A percentile compares a stretch with the other conserved stretches of the same genome.
These are phyloP conservation scores for Melanotaenia boesemani DNA, from an alignment of 2,797 vertebrate genomes.

Conservation along the genomic window DNA sequence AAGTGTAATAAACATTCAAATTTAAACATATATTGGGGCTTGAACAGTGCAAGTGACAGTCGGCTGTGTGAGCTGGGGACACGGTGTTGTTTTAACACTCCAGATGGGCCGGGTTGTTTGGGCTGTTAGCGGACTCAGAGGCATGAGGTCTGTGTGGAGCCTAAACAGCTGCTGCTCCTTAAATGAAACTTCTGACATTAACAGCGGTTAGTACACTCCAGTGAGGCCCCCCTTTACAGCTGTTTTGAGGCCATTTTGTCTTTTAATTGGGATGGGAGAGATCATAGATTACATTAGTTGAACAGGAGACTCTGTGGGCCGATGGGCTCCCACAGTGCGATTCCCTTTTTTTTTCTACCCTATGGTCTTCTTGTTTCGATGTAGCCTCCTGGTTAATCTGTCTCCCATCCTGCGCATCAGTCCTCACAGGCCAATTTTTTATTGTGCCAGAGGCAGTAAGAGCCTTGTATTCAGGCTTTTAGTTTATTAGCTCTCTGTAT, in stretches of 20 bases:
- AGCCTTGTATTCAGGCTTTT: conserved; percentile 11
- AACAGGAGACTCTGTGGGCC: conserved; percentile 70
- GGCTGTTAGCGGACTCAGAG: conserved; percentile 63
- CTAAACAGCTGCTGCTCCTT: conserved; percentile 86
- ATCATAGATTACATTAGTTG: conserved; percentile 85
- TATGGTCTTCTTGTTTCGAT: conserved; percentile 51
- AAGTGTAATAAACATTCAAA: conserved; percentile 32
- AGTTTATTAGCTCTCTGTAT: conserved; percentile 29
- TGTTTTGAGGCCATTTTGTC: conserved; percentile 81
- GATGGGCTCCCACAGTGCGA: conserved; percentile 47
- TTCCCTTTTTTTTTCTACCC: conserved; percentile 53
- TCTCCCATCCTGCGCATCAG: conserved; percentile 47
- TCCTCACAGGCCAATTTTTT: conserved; percentile 30
- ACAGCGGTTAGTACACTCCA: conserved; percentile 81
- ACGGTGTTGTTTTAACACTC: conserved; percentile 49
- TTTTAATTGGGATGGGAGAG: conserved; percentile 83
- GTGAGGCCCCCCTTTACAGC: conserved; percentile 84
- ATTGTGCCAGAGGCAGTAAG: conserved; percentile 21
- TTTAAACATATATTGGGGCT: conserved; percentile 2
- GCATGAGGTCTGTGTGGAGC: conserved; percentile 58
- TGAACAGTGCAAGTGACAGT: conserved; percentile 9
- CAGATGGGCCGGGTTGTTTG: conserved; percentile 78
- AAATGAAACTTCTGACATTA: conserved; percentile 85
- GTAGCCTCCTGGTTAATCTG: conserved; percentile 61
- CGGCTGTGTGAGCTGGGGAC: conserved; percentile 12